phyloP scores from a whole-genome alignment of 2,113 vertebrate genomes.

The Shinisaurus crocodilurus region DNA sequence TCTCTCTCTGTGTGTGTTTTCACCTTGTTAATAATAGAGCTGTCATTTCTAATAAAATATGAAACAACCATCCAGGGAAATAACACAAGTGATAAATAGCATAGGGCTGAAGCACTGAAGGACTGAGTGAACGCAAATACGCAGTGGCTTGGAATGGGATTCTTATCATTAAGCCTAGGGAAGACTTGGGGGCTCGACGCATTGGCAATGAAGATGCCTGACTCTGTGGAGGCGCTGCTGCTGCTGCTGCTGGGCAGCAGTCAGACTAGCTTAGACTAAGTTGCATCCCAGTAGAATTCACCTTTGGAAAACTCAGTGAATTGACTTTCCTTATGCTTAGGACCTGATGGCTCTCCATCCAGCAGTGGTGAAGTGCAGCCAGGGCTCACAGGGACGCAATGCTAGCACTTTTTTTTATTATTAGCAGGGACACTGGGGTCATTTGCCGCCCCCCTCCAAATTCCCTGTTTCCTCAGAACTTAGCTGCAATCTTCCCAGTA shows the following conservation, averaged over 20 bases:
- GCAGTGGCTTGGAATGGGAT: slow-evolving; percentile 63
- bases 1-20: slow-evolving; percentile 37
- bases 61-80: slow-evolving; percentile 74
- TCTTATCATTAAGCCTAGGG: slow-evolving; percentile 48
- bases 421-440: no score
- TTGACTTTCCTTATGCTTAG: background rate
- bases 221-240: background rate
- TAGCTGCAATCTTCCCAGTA: no score
- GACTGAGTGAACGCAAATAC: slow-evolving; percentile 56
- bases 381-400: no score
- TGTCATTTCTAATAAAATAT: slow-evolving; percentile 81
- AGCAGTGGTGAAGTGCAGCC: no score
- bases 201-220: slow-evolving; percentile 7
- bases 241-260: background rate
- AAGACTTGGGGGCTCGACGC: slow-evolving; percentile 10
- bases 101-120: slow-evolving; percentile 54
- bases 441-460: no score
- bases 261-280: background rate
- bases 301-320: background rate
- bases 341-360: background rate
- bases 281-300: background rate
- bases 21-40: slow-evolving; percentile 79
- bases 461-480: no score
- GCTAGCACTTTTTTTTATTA: no score
- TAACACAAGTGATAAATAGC: slow-evolving; percentile 68